Evolutionary conservation across 2,888 invertebrate genomes (phyloP).

Genomic region (Aleiodes testaceus): DNA sequence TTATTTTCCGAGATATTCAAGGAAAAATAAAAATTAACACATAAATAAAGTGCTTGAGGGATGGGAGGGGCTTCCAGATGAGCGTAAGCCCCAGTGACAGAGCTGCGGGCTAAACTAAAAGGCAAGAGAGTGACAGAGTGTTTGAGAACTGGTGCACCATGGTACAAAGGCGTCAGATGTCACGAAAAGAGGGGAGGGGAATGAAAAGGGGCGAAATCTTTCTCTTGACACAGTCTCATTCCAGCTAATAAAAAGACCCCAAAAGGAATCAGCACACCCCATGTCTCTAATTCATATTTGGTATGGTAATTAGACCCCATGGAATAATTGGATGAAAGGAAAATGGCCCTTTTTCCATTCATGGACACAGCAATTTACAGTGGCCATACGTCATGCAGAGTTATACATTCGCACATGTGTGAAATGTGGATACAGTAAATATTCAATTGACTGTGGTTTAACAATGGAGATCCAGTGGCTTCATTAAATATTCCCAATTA

Average conservation of each 20-base stretch:
- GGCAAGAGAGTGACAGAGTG: constrained; percentile 27
- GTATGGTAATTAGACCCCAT: constrained; percentile 69
- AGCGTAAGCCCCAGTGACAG: constrained; percentile 37
- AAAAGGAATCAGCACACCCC: constrained; percentile 59
- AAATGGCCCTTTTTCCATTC: constrained; percentile 12
- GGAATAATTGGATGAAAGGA: constrained; percentile 59
- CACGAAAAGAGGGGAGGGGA: constrained; percentile 42
- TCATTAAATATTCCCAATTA: neutral
- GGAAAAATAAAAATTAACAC: no score
- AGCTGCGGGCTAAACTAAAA: constrained; percentile 27
- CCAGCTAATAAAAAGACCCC: constrained; percentile 68
- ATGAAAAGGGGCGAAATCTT: constrained; percentile 29
- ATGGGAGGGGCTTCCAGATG: constrained; percentile 29
- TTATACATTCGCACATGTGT: constrained; percentile 6
- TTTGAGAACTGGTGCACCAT: constrained; percentile 47
- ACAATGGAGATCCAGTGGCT: neutral
- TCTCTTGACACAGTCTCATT: constrained; percentile 56
- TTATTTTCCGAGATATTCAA: no score
- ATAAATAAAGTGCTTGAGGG: constrained; percentile 35
- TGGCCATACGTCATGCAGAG: constrained; percentile 29
- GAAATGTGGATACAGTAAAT: constrained; percentile 25
- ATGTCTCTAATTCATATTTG: constrained; percentile 66
- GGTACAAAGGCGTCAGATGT: constrained; percentile 62
- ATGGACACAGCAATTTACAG: constrained; percentile 1
- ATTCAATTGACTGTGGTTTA: constrained; percentile 29